These are phyloP conservation scores for Scarus forsteni DNA, from an alignment of 2,797 vertebrate species.

Conservation along the genomic window DNA sequence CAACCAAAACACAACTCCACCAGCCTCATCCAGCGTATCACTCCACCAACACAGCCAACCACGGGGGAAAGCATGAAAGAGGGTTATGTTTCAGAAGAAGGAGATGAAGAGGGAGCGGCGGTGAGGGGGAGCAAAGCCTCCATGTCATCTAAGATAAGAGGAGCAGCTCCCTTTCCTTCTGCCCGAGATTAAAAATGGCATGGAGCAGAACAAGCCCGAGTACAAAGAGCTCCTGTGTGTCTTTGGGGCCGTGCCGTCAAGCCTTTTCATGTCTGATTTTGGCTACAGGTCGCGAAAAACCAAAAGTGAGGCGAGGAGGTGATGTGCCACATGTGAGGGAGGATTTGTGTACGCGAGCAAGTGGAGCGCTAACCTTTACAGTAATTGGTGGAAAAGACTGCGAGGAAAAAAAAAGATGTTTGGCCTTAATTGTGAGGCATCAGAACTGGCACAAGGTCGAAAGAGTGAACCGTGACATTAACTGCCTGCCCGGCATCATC, in stretches of 20 bases:
- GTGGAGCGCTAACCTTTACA: slow-evolving; percentile 63
- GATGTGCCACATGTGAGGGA: slow-evolving; percentile 15
- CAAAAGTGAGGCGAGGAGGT: slow-evolving; percentile 55
- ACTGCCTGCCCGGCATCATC: slow-evolving; percentile 46
- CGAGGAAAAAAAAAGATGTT: slow-evolving; percentile 42
- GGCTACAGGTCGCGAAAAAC: slow-evolving; percentile 65
- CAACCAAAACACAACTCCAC: slow-evolving; percentile 51
- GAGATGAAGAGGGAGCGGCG: slow-evolving; percentile 58
- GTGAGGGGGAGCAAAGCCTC: slow-evolving; percentile 68
- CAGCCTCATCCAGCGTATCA: slow-evolving; percentile 33
- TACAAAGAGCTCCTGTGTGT: slow-evolving; percentile 77
- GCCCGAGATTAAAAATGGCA: slow-evolving; percentile 76
- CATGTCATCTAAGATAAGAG: slow-evolving; percentile 80
- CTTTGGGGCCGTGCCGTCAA: slow-evolving; percentile 62
- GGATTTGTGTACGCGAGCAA: slow-evolving; percentile 35
- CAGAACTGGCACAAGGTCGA: slow-evolving; percentile 49
- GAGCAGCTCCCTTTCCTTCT: slow-evolving; percentile 63
- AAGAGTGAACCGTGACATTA: slow-evolving; percentile 72
- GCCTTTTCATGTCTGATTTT: slow-evolving; percentile 73
- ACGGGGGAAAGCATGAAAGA: slow-evolving; percentile 69
- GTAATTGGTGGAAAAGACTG: slow-evolving; percentile 61
- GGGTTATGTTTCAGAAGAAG: slow-evolving; percentile 64
- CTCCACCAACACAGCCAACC: slow-evolving; percentile 51
- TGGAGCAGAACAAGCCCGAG: slow-evolving; percentile 64
- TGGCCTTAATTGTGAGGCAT: slow-evolving; percentile 65